These are phyloP conservation scores for Syrphus vitripennis DNA, from an alignment of 2,888 invertebrate genomes.

Conservation along the genomic window DNA sequence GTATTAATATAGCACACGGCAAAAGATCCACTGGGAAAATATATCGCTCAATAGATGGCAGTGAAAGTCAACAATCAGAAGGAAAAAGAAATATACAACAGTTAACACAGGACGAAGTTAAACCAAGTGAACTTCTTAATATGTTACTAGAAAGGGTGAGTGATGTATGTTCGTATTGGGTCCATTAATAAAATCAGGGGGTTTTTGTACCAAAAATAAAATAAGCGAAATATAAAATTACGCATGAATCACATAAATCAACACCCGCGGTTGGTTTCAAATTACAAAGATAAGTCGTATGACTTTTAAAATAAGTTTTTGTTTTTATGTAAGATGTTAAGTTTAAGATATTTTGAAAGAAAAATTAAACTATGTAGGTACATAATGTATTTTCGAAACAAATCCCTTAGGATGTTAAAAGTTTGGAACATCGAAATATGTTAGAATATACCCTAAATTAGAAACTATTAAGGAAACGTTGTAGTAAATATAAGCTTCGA, in stretches of 20 bases:
- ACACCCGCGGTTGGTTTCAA: background rate
- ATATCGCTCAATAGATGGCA: slow-evolving; percentile 67
- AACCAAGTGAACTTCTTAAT: slow-evolving; percentile 53
- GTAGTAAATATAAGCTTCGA: background rate
- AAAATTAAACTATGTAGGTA: background rate
- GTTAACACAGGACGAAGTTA: slow-evolving; percentile 50
- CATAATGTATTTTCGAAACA: background rate
- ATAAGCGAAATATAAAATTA: background rate
- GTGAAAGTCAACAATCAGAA: slow-evolving; percentile 54
- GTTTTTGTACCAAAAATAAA: background rate
- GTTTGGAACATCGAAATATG: background rate
- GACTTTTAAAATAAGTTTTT: background rate
- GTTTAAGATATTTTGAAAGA: background rate
- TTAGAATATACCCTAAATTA: background rate
- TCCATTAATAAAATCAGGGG: background rate
- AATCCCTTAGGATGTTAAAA: background rate
- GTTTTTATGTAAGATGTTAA: background rate
- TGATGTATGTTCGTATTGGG: background rate
- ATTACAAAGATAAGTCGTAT: background rate
- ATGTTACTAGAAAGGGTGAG: slow-evolving; percentile 62
- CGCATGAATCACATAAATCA: too few species aligned
- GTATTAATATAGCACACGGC: slow-evolving; percentile 58
- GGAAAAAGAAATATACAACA: slow-evolving; percentile 35
- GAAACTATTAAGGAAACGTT: background rate
- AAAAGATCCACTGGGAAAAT: slow-evolving; percentile 64